Conservation (phyloP, 2,797 vertebrate species). For the Microctenopoma steveboyesi region DNA sequence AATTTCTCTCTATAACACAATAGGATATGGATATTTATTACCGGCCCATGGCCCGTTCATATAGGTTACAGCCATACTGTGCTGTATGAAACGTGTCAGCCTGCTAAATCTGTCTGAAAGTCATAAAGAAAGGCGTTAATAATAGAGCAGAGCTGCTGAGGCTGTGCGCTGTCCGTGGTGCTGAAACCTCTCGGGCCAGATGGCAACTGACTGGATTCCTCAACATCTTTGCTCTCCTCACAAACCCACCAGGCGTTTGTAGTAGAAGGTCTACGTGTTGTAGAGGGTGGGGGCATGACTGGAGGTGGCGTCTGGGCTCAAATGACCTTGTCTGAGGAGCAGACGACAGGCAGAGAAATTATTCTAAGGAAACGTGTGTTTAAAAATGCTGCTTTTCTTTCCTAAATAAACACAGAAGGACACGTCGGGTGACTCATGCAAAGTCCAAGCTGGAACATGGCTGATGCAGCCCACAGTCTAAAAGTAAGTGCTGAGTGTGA, state of each 20-base stretch:
- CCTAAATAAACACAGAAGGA: slow-evolving; percentile 31
- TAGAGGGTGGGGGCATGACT: slow-evolving; percentile 6
- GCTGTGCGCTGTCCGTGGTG: slow-evolving; percentile 52
- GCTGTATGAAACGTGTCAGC: neutral
- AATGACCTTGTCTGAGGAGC: slow-evolving; percentile 13
- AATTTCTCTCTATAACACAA: too few relatives aligned
- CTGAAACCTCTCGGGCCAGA: slow-evolving; percentile 44
- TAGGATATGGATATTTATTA: neutral
- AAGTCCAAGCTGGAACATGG: slow-evolving; percentile 27
- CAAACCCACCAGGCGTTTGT: neutral
- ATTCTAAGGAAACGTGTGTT: neutral
- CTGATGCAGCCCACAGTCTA: slow-evolving; percentile 35
- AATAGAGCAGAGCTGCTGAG: slow-evolving; percentile 14
- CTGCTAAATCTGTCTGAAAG: slow-evolving; percentile 14
- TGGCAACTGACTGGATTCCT: slow-evolving; percentile 42
- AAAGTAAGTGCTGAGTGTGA: slow-evolving; percentile 38
- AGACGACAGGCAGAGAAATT: neutral
- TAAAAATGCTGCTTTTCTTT: slow-evolving; percentile 3
- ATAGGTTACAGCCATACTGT: neutral
- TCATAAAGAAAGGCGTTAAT: slow-evolving; percentile 13
- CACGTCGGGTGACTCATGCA: slow-evolving; percentile 39
- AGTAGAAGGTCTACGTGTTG: slow-evolving; percentile 8
- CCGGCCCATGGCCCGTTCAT: too few relatives aligned
- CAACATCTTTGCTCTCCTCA: neutral
- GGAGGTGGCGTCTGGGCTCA: neutral